Evolutionary conservation across 2,888 invertebrate species (phyloP).

Genomic region (Cabera pusaria): DNA sequence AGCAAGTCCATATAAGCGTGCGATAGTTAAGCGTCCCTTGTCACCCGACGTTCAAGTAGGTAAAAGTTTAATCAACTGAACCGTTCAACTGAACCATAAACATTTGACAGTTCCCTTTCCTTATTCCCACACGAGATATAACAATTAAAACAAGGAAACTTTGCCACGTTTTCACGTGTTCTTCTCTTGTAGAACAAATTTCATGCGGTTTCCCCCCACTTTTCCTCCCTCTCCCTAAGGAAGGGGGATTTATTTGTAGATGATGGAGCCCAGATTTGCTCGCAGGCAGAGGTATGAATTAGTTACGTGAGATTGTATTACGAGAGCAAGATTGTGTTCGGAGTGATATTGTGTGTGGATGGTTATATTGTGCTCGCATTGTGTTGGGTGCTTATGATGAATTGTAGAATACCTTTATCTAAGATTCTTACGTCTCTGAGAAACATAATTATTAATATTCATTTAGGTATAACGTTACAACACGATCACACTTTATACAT

Average conservation of each 20-base stretch:
- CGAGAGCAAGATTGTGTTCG: slow-evolving; percentile 13
- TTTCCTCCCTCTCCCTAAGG: slow-evolving; percentile 1
- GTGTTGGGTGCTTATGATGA: too few relatives aligned
- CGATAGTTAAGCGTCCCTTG: slow-evolving; percentile 17
- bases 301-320: slow-evolving; percentile 16
- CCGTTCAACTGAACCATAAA: slow-evolving; percentile 20
- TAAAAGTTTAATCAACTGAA: slow-evolving; percentile 28
- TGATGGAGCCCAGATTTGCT: slow-evolving; percentile 61
- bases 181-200: slow-evolving; percentile 29
- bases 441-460: too few relatives aligned
- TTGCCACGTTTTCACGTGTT: slow-evolving; percentile 31
- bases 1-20: too few relatives aligned
- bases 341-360: too few relatives aligned
- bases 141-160: slow-evolving; percentile 31
- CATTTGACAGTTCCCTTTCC: slow-evolving; percentile 20
- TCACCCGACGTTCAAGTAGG: slow-evolving; percentile 23
- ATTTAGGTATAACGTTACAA: too few relatives aligned
- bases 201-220: slow-evolving; percentile 29
- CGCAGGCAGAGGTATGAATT: slow-evolving; percentile 21
- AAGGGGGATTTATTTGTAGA: slow-evolving; percentile 50
- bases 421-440: too few relatives aligned
- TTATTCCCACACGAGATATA: slow-evolving; percentile 25
- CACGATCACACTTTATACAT: too few relatives aligned
- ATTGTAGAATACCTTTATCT: too few relatives aligned
- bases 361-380: too few relatives aligned